A percentile compares a stretch with the other conserved stretches of the same genome.
Conservation (phyloP, 2,888 invertebrate species). For the Opisthograptis luteolata region DNA sequence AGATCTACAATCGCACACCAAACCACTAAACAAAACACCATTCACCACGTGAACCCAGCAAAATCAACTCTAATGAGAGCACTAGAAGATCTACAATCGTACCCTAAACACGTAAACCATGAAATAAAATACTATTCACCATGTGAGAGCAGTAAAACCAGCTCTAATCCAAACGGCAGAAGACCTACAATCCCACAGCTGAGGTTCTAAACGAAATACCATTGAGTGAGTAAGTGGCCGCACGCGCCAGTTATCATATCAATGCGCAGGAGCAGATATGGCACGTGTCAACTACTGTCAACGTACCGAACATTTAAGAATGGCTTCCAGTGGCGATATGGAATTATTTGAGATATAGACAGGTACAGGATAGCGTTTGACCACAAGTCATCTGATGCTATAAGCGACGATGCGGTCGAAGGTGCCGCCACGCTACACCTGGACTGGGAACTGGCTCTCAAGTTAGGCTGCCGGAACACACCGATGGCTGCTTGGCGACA, state of each 20-base stretch:
- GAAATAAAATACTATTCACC: too few species aligned
- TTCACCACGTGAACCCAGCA: too few species aligned
- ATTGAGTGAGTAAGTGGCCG: constrained; percentile 25
- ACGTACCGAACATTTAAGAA: constrained; percentile 7
- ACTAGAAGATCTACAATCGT: background rate
- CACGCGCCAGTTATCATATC: constrained; percentile 34
- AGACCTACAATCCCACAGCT: background rate
- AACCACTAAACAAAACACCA: constrained; percentile 10
- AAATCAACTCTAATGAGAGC: background rate
- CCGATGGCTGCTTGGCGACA: too few species aligned
- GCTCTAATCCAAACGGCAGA: background rate
- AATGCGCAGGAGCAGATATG: constrained; percentile 38
- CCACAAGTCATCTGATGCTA: too few species aligned
- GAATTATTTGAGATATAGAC: too few species aligned
- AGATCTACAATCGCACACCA: background rate
- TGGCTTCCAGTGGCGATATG: constrained; percentile 2
- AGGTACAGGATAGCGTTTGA: too few species aligned
- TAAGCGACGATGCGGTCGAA: too few species aligned
- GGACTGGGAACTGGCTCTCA: too few species aligned
- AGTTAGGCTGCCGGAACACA: too few species aligned
- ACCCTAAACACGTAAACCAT: too few species aligned
- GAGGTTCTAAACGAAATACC: constrained; percentile 8
- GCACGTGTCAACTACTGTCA: constrained; percentile 36
- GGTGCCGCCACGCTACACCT: too few species aligned
- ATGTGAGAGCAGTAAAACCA: too few species aligned